Evolutionary conservation across 2,797 vertebrate species (phyloP), one percentile per base, ranked within the genome.

Genomic region (Phoebastria nigripes): DNA sequence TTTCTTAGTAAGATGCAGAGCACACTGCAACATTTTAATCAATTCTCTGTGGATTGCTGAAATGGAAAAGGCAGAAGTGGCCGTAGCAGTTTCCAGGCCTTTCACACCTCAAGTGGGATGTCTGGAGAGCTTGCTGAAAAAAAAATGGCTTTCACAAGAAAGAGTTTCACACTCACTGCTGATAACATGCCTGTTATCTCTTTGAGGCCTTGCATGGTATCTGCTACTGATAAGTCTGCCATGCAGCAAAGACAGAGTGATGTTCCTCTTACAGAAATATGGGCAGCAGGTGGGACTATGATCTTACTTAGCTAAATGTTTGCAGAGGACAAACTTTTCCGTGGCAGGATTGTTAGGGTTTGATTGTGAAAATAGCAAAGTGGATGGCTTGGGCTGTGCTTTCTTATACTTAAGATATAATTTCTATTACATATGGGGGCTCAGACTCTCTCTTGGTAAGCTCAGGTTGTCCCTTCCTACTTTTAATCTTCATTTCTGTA

Each of bases 21-120:
- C 70, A 46, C 18, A 6, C 54, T 66, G 80, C 83, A 81, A 24
- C 28, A 11, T 89, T 91, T 93, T 92, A 58, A 77, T 95, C 28
- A 18, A 35, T 78, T 65, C n/a, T 70, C 33, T 65, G 37, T 56
- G 33, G 55, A 62, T 44, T 77, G 44, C 65, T 85, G 55, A 87
- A 92, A 84, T 93, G 72, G 72, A 88, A 94, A 73, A 11, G 51
- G 58, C 56, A 56, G 59, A 88, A 86, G 83, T 88, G 94, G 70
- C 77, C 18, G 1, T 52, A 87, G 90, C 74, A 69, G 29, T 93
- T 90, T 86, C 88, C 93, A 86, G 76, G 58, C 78, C 83, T 96
- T 92, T 97, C 90, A 81, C 65, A 72, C 84, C 63, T 96, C 87
- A 59, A 56, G 78, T 80, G 67, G 74, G 74, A 76, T 85, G 58